Percentiles rank a stretch among this genome's conserved stretches.
Conservation (phyloP, 2,797 vertebrate genomes). For the Dryobates pubescens region DNA sequence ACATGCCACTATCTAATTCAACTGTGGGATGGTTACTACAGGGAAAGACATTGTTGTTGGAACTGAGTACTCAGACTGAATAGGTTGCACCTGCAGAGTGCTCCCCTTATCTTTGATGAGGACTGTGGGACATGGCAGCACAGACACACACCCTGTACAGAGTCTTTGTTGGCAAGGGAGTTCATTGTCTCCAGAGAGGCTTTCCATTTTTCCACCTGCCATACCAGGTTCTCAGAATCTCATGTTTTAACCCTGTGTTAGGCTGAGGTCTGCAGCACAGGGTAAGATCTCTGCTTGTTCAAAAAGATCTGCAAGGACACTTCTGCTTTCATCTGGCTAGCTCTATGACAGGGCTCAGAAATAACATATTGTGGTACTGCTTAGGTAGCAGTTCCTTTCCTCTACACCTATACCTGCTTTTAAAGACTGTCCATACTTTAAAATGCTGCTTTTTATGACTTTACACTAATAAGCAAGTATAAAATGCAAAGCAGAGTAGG, state of each 20-base stretch:
- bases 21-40: neutral
- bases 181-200: neutral
- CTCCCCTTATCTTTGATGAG: neutral
- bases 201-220: neutral
- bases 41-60: neutral
- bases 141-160: neutral
- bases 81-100: neutral
- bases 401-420: too few species aligned
- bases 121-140: neutral
- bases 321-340: neutral
- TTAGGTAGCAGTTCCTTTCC: too few species aligned
- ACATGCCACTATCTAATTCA: rapidly evolving
- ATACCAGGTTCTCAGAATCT: neutral
- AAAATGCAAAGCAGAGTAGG: too few species aligned
- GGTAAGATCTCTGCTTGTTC: neutral
- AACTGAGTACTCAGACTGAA: neutral
- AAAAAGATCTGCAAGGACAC: rapidly evolving
- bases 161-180: neutral
- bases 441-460: too few species aligned
- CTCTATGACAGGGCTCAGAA: too few species aligned
- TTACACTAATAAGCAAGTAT: too few species aligned
- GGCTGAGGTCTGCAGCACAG: neutral
- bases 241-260: neutral
- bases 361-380: too few species aligned
- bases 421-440: too few species aligned